phyloP scores from a whole-genome alignment of 2,113 vertebrate genomes.

The Electrona antarctica region DNA sequence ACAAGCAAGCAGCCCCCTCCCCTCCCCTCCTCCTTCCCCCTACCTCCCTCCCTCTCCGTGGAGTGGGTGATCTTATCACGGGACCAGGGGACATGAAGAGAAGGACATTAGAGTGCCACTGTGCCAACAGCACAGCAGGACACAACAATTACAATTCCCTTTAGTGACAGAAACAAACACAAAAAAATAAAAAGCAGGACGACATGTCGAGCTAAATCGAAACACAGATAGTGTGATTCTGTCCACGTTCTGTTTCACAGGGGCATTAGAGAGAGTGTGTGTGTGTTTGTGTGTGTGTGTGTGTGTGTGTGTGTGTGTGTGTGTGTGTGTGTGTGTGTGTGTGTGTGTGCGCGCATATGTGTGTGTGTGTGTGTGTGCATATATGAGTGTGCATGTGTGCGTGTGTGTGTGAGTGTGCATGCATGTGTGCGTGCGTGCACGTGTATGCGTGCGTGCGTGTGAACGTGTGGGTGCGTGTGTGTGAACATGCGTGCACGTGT shows the following conservation, averaged over 20 bases:
- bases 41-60: slow-evolving; percentile 11
- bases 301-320: too few relatives aligned
- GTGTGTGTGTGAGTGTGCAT: neutral
- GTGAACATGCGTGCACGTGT: too few relatives aligned
- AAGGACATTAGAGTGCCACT: slow-evolving; percentile 67
- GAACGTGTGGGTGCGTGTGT: too few relatives aligned
- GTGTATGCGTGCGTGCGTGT: too few relatives aligned
- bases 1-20: slow-evolving; percentile 65
- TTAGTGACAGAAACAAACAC: slow-evolving; percentile 52
- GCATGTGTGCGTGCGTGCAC: neutral
- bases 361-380: neutral
- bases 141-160: slow-evolving; percentile 69
- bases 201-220: slow-evolving; percentile 8
- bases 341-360: slow-evolving; percentile 4
- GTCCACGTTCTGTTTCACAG: slow-evolving; percentile 35
- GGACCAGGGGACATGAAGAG: slow-evolving; percentile 73
- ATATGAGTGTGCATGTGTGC: slow-evolving; percentile 3
- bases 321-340: neutral
- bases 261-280: neutral
- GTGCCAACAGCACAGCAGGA: slow-evolving; percentile 44
- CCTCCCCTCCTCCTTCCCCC: neutral
- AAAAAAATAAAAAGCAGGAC: slow-evolving; percentile 23
- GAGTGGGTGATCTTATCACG: slow-evolving; percentile 70
- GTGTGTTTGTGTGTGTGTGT: too few relatives aligned
- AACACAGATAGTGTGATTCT: slow-evolving; percentile 34